Base-by-base conservation (phyloP, 1,140 invertebrate genomes). In the Homalodisca vitripennis region DNA sequence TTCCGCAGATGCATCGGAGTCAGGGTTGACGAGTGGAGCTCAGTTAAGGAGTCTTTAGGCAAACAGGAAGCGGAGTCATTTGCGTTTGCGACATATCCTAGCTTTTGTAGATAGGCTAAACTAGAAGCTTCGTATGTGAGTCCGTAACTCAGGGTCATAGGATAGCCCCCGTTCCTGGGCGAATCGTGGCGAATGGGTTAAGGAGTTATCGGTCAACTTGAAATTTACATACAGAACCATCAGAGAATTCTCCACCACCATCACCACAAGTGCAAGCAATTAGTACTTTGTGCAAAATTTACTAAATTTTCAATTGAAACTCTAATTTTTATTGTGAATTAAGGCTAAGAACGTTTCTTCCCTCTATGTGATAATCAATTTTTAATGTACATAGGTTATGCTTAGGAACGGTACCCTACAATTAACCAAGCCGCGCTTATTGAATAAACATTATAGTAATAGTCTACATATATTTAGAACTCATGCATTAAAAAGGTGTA, bases 1-100 rank as follows among this genome's bases (percentile, higher is more conserved):
- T 99, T 99, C 77, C 98, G 88, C 78, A 99, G 90, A 86, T 99
- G 98, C 94, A 99, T 98, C 76, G 98, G 98, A 72, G 97, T 99
- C 82, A 99, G 85, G 75, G 94, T 97, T 79, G 93, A 94, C 82
- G 92, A 94, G 89, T 95, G 84, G 70, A 67, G 86, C 53, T 70
- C 69, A 66, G 76, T 77, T 73, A 77, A 73, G 75, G 75, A 74
- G 64, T 67, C 66, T 66, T 67, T 68, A 13, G 63, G 31, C 60
- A 41, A 46, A 66, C 27, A 66, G 14, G 55, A 22, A 26, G 22
- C 10, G 12, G 55, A 60, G 55, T 60, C 55, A 30, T 60, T 60
- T 27, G 55, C 22, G 55, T 60, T 60, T 27, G 55, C 14, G 1
- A 24, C 55, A 60, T 60, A 60, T 13, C 55, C 55, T 60, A 60